Evolutionary conservation across 2,888 invertebrate genomes (phyloP), one percentile per base, ranked within the genome.

Genomic region (Patella ulyssiponensis): DNA sequence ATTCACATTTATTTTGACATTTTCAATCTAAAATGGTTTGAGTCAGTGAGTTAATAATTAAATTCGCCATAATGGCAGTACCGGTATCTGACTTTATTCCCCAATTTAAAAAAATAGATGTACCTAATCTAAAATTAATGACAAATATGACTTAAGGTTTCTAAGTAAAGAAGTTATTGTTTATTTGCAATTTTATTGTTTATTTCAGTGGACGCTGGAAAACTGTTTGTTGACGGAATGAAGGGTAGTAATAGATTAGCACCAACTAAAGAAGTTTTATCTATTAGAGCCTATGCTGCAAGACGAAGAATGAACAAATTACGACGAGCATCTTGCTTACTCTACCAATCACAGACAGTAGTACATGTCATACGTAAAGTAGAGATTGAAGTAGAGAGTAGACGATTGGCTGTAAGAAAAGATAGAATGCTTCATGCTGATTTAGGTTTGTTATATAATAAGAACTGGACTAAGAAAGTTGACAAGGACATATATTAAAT

Each of bases 351-450:
- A 71, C 92, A 94, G 1, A 93, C 94, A 85, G 93, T 96, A 58
- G 92, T 93, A 2, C 88, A 92, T 74, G 95, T 96, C 0, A 93
- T 96, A 77, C 92, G 94, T 15, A 95, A 95, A 89, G 92, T 96
- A 0, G 94, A 94, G 56, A 93, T 93, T 0, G 95, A 95, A 80
- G 94, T 97, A 52, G 95, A 96, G 84, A 95, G 94, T 81, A 94
- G 95, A 78, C 93, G 95, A n/a, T 92, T 97, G 53, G 91, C 93
- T 15, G 94, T 97, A 56, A 93, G 97, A 77, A 93, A 93, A 51
- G 97, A 97, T 91, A 94, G 95, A 79, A 95, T 96, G 92, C 92
- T 97, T 9, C 96, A 96, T 90, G 93, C 96, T 74, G 96, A 98
- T 92, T 93, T 97, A 56, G 96, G 94, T 93, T 83, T 80, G 87